phyloP scores from a whole-genome alignment of 2,888 invertebrate genomes.

The Drosophila falleni region DNA sequence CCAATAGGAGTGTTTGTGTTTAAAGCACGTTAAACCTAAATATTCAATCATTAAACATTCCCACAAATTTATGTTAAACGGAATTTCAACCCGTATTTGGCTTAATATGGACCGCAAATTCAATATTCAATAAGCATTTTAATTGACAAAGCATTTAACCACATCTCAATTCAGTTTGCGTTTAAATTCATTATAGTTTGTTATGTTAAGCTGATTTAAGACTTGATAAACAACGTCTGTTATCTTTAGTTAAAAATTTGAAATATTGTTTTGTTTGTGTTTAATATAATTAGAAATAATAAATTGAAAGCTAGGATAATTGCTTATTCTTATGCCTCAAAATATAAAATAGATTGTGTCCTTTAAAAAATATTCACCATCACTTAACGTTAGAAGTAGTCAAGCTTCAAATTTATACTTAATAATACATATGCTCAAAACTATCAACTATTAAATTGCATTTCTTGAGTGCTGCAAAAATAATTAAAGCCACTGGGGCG shows the following conservation, averaged over 20 bases:
- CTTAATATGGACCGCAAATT: neutral
- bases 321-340: neutral
- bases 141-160: slow-evolving; percentile 13
- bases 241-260: neutral
- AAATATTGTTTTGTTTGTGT: neutral
- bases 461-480: slow-evolving; percentile 14
- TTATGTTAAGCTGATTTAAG: slow-evolving; percentile 13
- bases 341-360: neutral
- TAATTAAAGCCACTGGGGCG: slow-evolving; percentile 62
- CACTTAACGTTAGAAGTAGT: neutral
- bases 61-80: neutral
- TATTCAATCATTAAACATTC: neutral
- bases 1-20: neutral
- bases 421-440: slow-evolving; percentile 5
- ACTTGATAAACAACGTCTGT: too few relatives aligned
- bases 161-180: slow-evolving; percentile 10
- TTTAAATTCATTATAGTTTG: slow-evolving; percentile 3
- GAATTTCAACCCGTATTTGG: neutral
- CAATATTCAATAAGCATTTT: neutral
- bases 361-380: neutral
- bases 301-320: neutral
- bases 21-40: too few relatives aligned
- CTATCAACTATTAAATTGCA: slow-evolving; percentile 9
- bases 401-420: neutral
- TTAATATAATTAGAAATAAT: neutral